Evolutionary conservation across 1,140 invertebrate genomes (phyloP), one percentile per base, ranked within the genome.

Genomic region (Pseudomyrmex gracilis): DNA sequence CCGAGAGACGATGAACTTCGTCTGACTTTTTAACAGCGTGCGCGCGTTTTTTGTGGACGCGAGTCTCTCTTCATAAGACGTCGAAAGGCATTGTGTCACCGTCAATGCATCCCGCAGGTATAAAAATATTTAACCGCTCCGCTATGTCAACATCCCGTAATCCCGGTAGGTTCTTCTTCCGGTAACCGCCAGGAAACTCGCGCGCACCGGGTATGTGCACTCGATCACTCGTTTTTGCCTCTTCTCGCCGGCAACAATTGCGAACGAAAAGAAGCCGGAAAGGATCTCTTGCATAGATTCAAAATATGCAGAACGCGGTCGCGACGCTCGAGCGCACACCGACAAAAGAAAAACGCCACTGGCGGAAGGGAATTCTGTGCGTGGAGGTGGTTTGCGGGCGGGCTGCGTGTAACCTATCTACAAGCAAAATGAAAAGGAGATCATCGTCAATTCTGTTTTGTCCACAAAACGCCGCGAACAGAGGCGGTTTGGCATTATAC

Each of bases 111-210:
- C 63, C n/a, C 45, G 12, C 58, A 58, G 68, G 66, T 61, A 90
- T 90, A 90, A 34, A 34, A 91, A 90, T 90, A 91, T 90, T 90
- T 85, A 87, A 90, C 85, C 47, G 80, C 57, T 61, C 87, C 83
- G 87, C 73, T 89, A 76, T 60, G 76, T 84, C 83, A 84, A 90
- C 83, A 88, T 89, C 80, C 74, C 63, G 71, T 61, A 68, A 84
- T 74, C 61, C 67, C 78, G 84, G 68, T 71, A 66, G 34, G 5
- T 34, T 34, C 34, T 88, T 80, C 87, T 90, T 89, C 89, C 89
- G 87, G 87, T 71, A 12, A 20, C 73, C 67, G 51, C 17, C 67
- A 84, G 49, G 85, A 70, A 70, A 64, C 53, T 66, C 67, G 34
- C 34, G 34, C 34, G 34, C 34, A 47, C 15, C 43, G 64, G 22